Base-by-base conservation (phyloP, 2,888 invertebrate genomes). In the Hydrotaea diabolus region DNA sequence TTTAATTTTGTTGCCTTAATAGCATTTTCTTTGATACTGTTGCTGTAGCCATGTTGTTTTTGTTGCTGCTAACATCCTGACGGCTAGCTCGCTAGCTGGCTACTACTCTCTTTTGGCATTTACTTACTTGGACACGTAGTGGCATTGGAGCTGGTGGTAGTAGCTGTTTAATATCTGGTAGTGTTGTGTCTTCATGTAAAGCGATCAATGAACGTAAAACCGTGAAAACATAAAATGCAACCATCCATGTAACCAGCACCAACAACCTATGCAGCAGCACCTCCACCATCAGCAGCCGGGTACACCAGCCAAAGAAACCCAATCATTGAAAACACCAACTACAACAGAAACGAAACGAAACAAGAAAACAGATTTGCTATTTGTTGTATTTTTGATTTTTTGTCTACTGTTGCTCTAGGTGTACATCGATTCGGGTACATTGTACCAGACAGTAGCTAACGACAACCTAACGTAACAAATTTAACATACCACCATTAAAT, bases 121-220 rank as follows among this genome's bases (percentile, higher is more conserved):
- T 62, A 19, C 26, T 31, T 26, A 31, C 21, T 31, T 26, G 59
- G 31, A 26, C n/a, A n/a, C 31, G 36, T n/a, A 36, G 36, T 36
- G 31, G 17, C 64, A 31, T 9, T 21, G 53, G 7, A 31, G 62
- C 64, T 31, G 19, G 31, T 59, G 59, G 0, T 55, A 9, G 55
- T 2, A 21, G 55, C n/a, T 49, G 53, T 8, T 55, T 55, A n/a
- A 49, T 15, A 49, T n/a, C 53, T 66, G 64, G 76, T 55, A 11
- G 31, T 59, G 23, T 31, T 77, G 43, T 66, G 62, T 77, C 66
- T 59, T 74, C 73, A 53, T 82, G 74, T 74, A 59, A 74, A 74
- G 36, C 83, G 74, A 80, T 83, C 86, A 83, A 83, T 86, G 86
- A 84, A 84, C 81, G 55, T 57, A 17, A 57, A 57, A 57, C 23